Percentiles rank a stretch among this genome's conserved stretches.
These are phyloP conservation scores for Anoplius nigerrimus DNA, from an alignment of 2,888 invertebrate species.

Conservation along the genomic window DNA sequence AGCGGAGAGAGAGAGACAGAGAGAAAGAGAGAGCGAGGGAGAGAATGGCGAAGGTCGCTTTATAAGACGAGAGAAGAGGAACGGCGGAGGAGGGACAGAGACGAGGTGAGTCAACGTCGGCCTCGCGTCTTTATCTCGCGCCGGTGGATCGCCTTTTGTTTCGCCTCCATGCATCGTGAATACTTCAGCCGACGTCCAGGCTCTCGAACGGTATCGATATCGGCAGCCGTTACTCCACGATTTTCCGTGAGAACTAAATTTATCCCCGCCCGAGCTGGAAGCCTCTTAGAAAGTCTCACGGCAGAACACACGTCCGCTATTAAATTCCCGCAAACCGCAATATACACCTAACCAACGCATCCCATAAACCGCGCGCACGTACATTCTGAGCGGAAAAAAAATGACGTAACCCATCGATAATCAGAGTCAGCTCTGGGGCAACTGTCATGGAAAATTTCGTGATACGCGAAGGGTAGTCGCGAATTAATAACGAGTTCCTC, in stretches of 20 bases:
- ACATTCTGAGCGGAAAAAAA: too few species aligned
- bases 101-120: constrained; percentile 47
- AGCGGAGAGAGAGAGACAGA: constrained; percentile 30
- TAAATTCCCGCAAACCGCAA: not conserved
- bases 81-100: constrained; percentile 36
- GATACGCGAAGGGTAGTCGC: constrained; percentile 5
- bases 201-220: constrained; percentile 42
- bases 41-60: constrained; percentile 18
- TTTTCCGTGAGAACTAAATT: constrained; percentile 16
- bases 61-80: constrained; percentile 27
- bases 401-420: too few species aligned
- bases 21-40: constrained; percentile 17
- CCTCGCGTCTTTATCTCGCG: constrained; percentile 50
- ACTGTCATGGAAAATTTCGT: too few species aligned
- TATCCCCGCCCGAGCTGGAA: constrained; percentile 13
- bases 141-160: constrained; percentile 50
- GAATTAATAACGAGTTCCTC: constrained; percentile 66
- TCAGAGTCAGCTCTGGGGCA: too few species aligned
- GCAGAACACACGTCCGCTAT: not conserved
- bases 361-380: too few species aligned
- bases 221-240: constrained; percentile 14
- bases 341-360: too few species aligned
- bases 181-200: constrained; percentile 44
- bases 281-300: constrained; percentile 28
- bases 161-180: constrained; percentile 48